Evolutionary conservation across 2,888 invertebrate genomes (phyloP), one percentile per base, ranked within the genome.

Genomic region (Orchesellides sinensis): DNA sequence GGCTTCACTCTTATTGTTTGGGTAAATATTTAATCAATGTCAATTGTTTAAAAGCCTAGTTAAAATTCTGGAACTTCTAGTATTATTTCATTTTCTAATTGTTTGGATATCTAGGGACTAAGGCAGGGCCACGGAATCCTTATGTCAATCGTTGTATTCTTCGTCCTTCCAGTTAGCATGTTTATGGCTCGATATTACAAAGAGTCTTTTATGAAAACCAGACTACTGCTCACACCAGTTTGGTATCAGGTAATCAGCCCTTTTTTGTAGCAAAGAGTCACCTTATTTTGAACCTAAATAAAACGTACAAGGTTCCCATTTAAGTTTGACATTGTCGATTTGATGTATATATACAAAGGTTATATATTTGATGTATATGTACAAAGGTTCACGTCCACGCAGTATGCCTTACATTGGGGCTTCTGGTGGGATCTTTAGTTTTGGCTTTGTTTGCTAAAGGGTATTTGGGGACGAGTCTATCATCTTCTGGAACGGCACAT

Each of bases 111-210:
- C 49, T 40, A 74, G 74, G 40, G 45, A 10, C 6, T 75, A 6
- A 29, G 75, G 21, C 47, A 66, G 59, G 78, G 70, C 12, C 78
- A 79, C 21, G 78, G 52, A 1, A n/a, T 21, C 2, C 5, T 63
- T 0, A 79, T 79, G 78, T 17, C 45, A 40, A 10, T 69, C n/a
- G 40, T 27, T 1, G 32, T 63, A 6, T 27, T 79, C 4, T 45
- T 79, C n/a, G 10, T 70, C 4, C 19, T 70, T 8, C 78, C 78
- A 4, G 27, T 79, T 8, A 49, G 35, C 23, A 14, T 70, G 2
- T 79, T 79, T 29, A 21, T 70, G 19, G 70, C 63, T 0, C 69
- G 78, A 19, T 79, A 79, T 52, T 70, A 19, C 40, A 79, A 79
- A 40, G 78, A 79, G 29, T 40, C 69, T 0, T 79, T 69, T 21